Percentiles rank a stretch among this genome's conserved stretches.
phyloP scores from a whole-genome alignment of 1,140 invertebrate species.

The Ectropis grisescens region DNA sequence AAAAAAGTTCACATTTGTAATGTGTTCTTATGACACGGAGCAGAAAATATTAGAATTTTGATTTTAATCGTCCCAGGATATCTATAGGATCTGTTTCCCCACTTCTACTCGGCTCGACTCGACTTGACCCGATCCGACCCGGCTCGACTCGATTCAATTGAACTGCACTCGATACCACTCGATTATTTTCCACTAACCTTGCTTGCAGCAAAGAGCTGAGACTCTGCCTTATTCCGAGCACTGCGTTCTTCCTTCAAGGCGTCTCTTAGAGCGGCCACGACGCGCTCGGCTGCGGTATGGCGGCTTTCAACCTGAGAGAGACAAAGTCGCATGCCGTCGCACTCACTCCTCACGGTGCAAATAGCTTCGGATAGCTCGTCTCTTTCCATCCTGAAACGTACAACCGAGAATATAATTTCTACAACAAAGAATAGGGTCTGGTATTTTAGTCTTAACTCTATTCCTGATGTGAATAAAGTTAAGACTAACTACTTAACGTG shows the following conservation, averaged over 20 bases:
- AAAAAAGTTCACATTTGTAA: no score
- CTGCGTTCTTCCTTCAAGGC: conserved; percentile 37
- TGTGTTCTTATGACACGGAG: no score
- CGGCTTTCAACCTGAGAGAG: conserved; percentile 25
- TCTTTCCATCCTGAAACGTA: conserved; percentile 33
- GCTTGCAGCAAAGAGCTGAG: conserved; percentile 16
- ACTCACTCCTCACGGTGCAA: conserved; percentile 22
- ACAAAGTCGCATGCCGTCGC: conserved; percentile 19
- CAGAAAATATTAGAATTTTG: no score
- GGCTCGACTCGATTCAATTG: no score
- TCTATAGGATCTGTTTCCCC: no score
- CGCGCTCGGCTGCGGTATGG: conserved; percentile 24
- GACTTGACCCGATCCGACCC: no score
- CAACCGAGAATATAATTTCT: background rate
- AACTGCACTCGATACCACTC: no score
- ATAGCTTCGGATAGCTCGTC: conserved; percentile 29
- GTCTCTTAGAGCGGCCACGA: conserved; percentile 32
- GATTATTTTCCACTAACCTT: conserved; percentile 36
- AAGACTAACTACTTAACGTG: no score
- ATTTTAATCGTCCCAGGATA: no score
- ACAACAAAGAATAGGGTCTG: background rate
- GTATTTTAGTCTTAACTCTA: no score
- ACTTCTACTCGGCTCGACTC: no score
- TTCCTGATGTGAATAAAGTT: no score
- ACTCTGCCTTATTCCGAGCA: conserved; percentile 28